Evolutionary conservation across 2,888 invertebrate species (phyloP).

Genomic region (Dicyrtoma fusca): DNA sequence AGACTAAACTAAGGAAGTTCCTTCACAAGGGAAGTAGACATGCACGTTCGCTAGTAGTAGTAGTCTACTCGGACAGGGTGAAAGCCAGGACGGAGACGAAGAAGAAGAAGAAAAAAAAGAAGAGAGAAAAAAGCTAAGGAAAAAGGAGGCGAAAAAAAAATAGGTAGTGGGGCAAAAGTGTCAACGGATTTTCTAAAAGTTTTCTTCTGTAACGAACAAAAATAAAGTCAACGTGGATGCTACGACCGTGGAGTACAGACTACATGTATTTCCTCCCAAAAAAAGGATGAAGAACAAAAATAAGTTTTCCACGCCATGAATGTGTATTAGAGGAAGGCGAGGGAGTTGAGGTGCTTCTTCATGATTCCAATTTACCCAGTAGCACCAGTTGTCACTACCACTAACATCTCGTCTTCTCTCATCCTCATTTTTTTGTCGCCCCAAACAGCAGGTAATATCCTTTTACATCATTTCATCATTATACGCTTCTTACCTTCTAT

Average conservation of each 20-base stretch:
- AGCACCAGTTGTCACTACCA: slow-evolving; percentile 16
- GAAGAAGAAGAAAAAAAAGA: neutral
- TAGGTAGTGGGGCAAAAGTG: neutral
- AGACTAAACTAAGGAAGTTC: no score
- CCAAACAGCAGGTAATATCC: slow-evolving; percentile 18
- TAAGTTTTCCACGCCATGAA: slow-evolving; percentile 12
- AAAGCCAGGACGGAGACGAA: neutral
- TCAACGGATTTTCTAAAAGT: slow-evolving; percentile 14
- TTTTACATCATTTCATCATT: slow-evolving; percentile 22
- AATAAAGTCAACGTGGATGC: no score
- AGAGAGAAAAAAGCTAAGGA: neutral
- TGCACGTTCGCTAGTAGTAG: no score
- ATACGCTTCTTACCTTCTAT: neutral
- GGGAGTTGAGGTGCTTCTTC: neutral
- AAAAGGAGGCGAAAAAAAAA: neutral
- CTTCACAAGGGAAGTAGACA: no score
- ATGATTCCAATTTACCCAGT: slow-evolving; percentile 13
- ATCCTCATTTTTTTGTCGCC: neutral
- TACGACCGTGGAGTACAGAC: neutral
- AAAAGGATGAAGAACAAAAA: slow-evolving; percentile 18
- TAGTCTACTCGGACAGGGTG: no score
- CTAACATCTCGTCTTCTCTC: slow-evolving; percentile 3
- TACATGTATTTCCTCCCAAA: neutral
- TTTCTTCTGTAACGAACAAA: slow-evolving; percentile 7
- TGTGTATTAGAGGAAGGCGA: neutral